Base-by-base conservation (phyloP, 2,888 invertebrate species). In the Agriopis marginaria region DNA sequence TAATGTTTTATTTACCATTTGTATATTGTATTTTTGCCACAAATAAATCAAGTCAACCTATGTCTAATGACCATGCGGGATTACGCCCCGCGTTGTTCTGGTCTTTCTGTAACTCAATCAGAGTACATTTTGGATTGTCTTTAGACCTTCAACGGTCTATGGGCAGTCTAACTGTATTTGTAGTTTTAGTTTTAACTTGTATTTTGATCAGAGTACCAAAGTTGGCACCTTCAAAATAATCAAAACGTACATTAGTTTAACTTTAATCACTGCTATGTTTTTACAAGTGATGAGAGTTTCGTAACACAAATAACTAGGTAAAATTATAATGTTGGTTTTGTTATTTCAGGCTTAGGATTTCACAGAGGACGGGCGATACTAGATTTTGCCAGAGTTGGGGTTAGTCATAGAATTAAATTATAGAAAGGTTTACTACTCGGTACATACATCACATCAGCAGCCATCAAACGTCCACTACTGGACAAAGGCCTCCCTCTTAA, bases 221-320 rank as follows among this genome's bases (percentile, higher is more conserved):
- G 47, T 5, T n/a, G n/a, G 42, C 9, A 42, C 42, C 6, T 42
- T 42, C 42, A 50, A 50, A 1, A 23, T 23, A 23, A 17, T 8
- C 9, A 50, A 50, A 50, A 50, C 47, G n/a, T 47, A 39, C 39
- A 54, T 39, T n/a, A 32, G 40, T 8, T 42, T 56, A 1, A 14
- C 14, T 56, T 42, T 55, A 0, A 6, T 10, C 14, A 56, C 12
- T 40, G 17, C 17, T 17, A 56, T 56, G 11, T 56, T 56, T 14
- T 56, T 42, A 10, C 9, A 42, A 55, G 42, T 55, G 14, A 55
- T 42, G 55, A 58, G 56, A 58, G 12, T 45, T 58, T 45, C 58
- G 44, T 45, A 58, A 45, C 42, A 10, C 17, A 42, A 58, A 45
- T 45, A 45, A 45, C 42, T 7, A 23, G 44, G 45, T 1, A 17